Conservation (phyloP, 2,797 vertebrate genomes). For the Pogoniulus pusillus region DNA sequence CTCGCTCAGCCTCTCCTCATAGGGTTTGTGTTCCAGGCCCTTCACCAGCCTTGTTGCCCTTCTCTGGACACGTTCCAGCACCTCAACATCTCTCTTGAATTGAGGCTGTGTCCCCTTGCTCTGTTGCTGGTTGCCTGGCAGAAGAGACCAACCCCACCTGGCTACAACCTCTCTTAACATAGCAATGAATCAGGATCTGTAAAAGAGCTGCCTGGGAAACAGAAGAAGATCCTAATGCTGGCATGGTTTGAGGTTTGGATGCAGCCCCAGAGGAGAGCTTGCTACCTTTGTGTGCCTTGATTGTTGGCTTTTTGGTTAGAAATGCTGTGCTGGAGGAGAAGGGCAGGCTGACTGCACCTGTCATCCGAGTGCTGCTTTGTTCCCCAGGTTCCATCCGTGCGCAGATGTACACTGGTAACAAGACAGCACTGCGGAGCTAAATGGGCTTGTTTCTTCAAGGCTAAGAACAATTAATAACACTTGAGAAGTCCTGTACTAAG, state of each 20-base stretch:
- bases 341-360: background rate
- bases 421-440: background rate
- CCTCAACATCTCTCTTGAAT: too few species aligned
- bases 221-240: background rate
- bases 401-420: background rate
- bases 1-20: too few species aligned
- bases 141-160: too few species aligned
- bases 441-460: background rate
- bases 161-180: too few species aligned
- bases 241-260: background rate
- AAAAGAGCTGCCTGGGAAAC: background rate
- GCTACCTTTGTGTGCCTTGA: background rate
- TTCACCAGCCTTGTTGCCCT: too few species aligned
- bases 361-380: background rate
- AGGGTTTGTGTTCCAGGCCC: too few species aligned
- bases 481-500: background rate
- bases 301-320: background rate
- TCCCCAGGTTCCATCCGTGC: background rate
- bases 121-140: too few species aligned
- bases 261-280: background rate
- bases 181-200: background rate
- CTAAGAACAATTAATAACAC: conserved; percentile 20
- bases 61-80: too few species aligned
- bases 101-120: too few species aligned
- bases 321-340: background rate